A percentile compares a stretch with the other conserved stretches of the same genome.
Evolutionary conservation across 2,113 vertebrate species (phyloP).

Genomic region (Todiramphus chloris): DNA sequence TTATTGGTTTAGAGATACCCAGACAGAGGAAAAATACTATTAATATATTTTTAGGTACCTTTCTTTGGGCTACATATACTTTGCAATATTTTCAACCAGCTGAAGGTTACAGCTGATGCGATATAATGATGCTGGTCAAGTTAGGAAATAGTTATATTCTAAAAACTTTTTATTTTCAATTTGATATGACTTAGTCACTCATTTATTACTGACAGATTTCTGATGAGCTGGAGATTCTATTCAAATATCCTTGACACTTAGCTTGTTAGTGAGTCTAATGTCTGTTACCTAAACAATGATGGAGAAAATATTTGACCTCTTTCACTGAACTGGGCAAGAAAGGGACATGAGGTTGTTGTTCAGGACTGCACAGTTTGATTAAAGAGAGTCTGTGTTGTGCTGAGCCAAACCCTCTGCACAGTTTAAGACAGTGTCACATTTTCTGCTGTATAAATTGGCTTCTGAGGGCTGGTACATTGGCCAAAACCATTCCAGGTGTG

Average conservation of each 20-base stretch:
- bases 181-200: background rate
- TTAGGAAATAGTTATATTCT: background rate
- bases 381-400: background rate
- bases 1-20: background rate
- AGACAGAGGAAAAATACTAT: background rate
- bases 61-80: background rate
- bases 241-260: background rate
- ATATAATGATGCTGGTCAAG: background rate
- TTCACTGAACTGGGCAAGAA: background rate
- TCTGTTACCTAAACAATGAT: background rate
- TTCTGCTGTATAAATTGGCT: background rate
- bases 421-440: background rate
- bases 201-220: background rate
- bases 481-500: background rate
- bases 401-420: background rate
- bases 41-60: background rate
- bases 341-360: background rate
- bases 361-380: background rate
- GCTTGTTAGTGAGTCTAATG: background rate
- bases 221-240: background rate
- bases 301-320: background rate
- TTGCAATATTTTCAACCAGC: background rate
- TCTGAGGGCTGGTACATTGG: background rate
- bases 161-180: background rate
- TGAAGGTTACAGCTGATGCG: background rate